Base-by-base conservation (phyloP, 1,140 invertebrate species). In the Pseudoatta argentina region DNA sequence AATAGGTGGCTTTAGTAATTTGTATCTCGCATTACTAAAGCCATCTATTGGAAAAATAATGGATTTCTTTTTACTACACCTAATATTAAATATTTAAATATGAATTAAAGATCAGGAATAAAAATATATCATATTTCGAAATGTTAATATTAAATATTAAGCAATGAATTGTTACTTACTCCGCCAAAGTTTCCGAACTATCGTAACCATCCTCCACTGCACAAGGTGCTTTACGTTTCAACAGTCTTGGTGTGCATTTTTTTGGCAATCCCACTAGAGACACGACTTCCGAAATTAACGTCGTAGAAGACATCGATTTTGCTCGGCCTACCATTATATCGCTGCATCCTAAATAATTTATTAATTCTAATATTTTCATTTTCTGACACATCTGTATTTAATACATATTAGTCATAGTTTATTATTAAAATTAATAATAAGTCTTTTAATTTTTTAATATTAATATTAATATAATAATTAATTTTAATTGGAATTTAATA, bases 261-360 rank as follows among this genome's bases (percentile, higher is more conserved):
- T 87, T 92, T 6, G 91, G 91, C 79, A 92, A 83, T 91, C 96
- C 94, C 8, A 96, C 96, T 72, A 97, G 91, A n/a, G 97, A 71
- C 3, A 97, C 96, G 7, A 97, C 97, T 95, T 97, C 97, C 10
- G 97, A 97, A 39, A 97, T 94, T 55, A 97, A 92, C 14, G 97
- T 97, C 21, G 96, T 93, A 78, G 95, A 96, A 3, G 96, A 96
- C 63, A 96, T 94, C 51, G 96, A 95, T 89, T 96, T 89, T 18
- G 92, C 93, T 59, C 94, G 94, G 89, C 95, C 89, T 1, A 94
- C 91, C 69, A 95, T 92, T 12, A 94, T 93, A 21, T 93, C 93
- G 66, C 94, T 94, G 59, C 94, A 96, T 72, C 92, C 96, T 95
- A 72, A 76, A 30, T 53, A 72, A 86, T 63, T 71, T 24, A 24